Percentiles rank a stretch among this genome's conserved stretches.
These are phyloP conservation scores for Vespertilio murinus DNA, from an alignment of 2,797 vertebrate genomes.

Conservation along the genomic window DNA sequence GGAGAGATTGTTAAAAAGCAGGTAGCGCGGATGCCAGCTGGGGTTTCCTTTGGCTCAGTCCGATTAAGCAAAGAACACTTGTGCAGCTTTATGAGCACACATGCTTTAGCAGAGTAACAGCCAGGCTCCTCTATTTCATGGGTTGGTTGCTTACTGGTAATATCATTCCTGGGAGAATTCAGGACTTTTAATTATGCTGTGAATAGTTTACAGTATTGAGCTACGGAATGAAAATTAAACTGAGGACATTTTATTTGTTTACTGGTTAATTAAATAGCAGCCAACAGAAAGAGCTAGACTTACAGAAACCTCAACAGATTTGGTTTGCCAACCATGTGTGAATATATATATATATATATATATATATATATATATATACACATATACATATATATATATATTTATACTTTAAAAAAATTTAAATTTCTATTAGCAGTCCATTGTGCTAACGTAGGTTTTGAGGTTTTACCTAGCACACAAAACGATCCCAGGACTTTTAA, in stretches of 20 bases:
- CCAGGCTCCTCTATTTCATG: constrained; percentile 63
- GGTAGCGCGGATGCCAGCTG: constrained; percentile 13
- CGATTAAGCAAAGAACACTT: constrained; percentile 38
- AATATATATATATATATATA: constrained; percentile 55
- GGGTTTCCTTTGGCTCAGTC: neutral
- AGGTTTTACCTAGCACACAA: constrained; percentile 8
- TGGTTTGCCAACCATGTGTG: constrained; percentile 11
- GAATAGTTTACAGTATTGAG: constrained; percentile 75
- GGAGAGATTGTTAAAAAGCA: constrained; percentile 34
- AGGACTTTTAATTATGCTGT: constrained; percentile 74
- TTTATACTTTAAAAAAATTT: too few species aligned
- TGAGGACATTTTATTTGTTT: constrained; percentile 69
- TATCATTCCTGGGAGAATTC: constrained; percentile 73
- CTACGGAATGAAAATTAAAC: constrained; percentile 71
- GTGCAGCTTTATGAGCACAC: constrained; percentile 45
- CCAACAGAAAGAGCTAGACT: constrained; percentile 54
- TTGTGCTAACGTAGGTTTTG: constrained; percentile 18
- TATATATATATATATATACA: constrained; percentile 45
- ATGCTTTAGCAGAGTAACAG: constrained; percentile 48
- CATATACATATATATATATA: constrained; percentile 43
- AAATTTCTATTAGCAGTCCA: constrained; percentile 57
- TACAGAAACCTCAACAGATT: constrained; percentile 65
- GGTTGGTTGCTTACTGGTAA: constrained; percentile 69
- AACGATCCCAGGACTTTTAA: constrained; percentile 12
- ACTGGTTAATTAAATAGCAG: constrained; percentile 76